Evolutionary conservation across 2,113 vertebrate species (phyloP), one percentile per base, ranked within the genome.

Genomic region (Polypterus bichir): DNA sequence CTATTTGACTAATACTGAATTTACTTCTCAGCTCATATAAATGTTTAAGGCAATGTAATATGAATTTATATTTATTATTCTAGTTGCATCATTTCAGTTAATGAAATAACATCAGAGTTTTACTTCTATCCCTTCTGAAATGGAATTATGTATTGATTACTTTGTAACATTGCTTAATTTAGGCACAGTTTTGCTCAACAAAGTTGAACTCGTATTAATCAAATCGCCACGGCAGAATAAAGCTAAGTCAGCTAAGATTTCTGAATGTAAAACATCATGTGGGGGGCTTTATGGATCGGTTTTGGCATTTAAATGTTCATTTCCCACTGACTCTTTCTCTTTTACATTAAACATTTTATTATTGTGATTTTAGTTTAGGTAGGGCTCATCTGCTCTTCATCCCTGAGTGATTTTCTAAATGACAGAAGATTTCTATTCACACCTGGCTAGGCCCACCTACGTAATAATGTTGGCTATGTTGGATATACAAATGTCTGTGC

Each of bases 91-190:
- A 67, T 69, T 69, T 45, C 65, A 66, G 70, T 69, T 76, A 76
- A 68, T 70, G 71, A 65, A 59, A 71, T 66, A 56, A 58, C 44
- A 60, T 65, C 66, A 67, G 70, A 52, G 54, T 27, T 71, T 70
- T 73, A 71, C 6, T 62, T 64, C 65, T 66, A 64, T 61, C 48
- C 66, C 69, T 68, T 77, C 68, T 3, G 1, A 58, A 70, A 70
- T 78, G 68, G 73, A 75, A 77, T 79, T 74, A 73, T 75, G 62
- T 78, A 78, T 79, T 70, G 73, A 81, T 77, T 75, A 69, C 60
- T 71, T 49, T 44, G 58, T 62, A 49, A 52, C 70, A 10, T 70
- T 72, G 73, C 72, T 74, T 74, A 74, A 75, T 74, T 71, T 69
- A 63, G 71, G 66, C 70, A 66, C 65, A 66, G 47, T 47, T 44